Base-by-base conservation (phyloP, 2,888 invertebrate genomes). In the Corythucha ciliata region DNA sequence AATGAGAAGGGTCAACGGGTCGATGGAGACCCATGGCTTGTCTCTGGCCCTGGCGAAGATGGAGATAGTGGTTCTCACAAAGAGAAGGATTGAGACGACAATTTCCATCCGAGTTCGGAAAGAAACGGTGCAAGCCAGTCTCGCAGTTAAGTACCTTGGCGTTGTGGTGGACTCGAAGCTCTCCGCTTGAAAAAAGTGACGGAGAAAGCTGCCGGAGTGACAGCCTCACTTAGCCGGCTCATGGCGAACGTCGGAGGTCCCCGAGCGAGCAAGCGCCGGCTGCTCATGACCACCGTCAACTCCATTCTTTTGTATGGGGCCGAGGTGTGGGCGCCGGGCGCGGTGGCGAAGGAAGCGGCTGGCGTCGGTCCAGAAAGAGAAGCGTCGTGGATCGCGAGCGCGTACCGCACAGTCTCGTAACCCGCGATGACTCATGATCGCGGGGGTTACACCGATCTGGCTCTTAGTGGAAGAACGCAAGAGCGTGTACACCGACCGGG, bases 41-140 rank as follows among this genome's bases (percentile, higher is more conserved):
- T 10, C 51, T 14, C 50, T 60, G 20, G 58, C 62, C 0, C 20
- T 51, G 2, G 24, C 57, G 8, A 61, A 60, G 48, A 58, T 56
- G 7, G 58, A 59, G 40, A 24, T 57, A 8, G 32, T 54, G 4
- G 42, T 58, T 10, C 8, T 29, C 8, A 29, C 29, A 29, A 29
- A 12, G 12, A 29, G 12, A 29, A 29, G 29, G 29, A 29, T 29
- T 12, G 10, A 29, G 12, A 29, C 29, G 29, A 8, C 12, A 8
- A 8, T 29, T 12, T 12, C 29, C 29, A 12, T 29, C 29, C 29
- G 29, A 8, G 41, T 41, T 25, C 26, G 21, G 3, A 27, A 22
- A 22, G 42, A 26, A 26, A 24, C n/a, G 42, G 14, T 42, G 7
- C 14, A 6, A 25, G 26, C 25, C n/a, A 16, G 10, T 8, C 10